Evolutionary conservation across 2,113 vertebrate species (phyloP).

Genomic region (Neogale vison): DNA sequence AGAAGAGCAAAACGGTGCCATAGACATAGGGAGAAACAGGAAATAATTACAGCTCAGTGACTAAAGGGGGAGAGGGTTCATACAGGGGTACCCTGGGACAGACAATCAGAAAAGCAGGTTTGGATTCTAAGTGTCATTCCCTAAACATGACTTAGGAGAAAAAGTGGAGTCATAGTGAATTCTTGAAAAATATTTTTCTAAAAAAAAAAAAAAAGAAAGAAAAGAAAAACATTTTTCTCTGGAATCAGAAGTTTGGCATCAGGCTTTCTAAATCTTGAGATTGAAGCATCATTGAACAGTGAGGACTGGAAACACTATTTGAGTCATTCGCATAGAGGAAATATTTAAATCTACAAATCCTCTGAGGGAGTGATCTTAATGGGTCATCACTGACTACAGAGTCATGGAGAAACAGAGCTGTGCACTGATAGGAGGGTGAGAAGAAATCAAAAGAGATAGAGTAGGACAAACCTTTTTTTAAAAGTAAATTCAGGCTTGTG

Average conservation of each 20-base stretch:
- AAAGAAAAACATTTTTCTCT: not conserved
- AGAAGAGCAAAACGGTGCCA: not conserved
- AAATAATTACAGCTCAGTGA: not conserved
- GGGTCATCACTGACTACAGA: not conserved
- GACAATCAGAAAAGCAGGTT: not conserved
- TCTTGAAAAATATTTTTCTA: not conserved
- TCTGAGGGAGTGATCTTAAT: not conserved
- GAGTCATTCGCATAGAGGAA: not conserved
- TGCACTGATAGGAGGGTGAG: not conserved
- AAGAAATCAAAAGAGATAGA: not conserved
- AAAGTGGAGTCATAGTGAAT: not conserved
- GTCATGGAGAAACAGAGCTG: not conserved
- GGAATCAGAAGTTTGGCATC: constrained; percentile 41
- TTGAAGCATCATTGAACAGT: not conserved
- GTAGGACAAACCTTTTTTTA: not conserved
- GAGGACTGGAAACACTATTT: constrained; percentile 32
- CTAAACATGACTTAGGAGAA: not conserved
- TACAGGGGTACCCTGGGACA: not conserved
- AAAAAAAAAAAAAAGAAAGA: too few species aligned
- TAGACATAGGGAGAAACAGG: fast-evolving
- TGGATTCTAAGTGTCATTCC: not conserved
- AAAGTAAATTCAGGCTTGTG: not conserved
- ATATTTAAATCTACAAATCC: not conserved
- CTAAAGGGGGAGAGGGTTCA: not conserved
- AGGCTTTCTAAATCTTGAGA: not conserved